phyloP scores from a whole-genome alignment of 2,113 vertebrate species.

The Cyphomyrus plagiostoma region DNA sequence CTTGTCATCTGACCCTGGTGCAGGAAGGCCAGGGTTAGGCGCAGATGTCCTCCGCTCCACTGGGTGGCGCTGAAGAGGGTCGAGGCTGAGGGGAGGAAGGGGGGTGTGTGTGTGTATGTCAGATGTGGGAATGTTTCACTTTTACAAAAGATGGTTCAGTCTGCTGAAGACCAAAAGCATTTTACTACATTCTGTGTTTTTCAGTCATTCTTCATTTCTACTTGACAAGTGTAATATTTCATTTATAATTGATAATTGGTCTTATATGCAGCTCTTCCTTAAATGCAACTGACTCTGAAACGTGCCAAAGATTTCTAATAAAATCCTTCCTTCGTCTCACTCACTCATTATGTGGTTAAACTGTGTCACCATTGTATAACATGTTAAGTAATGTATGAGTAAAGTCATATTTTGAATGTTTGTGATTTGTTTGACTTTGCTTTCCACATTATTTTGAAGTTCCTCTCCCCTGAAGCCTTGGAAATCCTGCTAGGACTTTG shows the following conservation, averaged over 20 bases:
- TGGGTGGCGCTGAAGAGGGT: too few species aligned
- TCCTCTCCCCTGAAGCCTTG: not conserved
- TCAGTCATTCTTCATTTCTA: slow-evolving; percentile 33
- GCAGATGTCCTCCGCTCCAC: not conserved
- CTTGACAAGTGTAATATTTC: slow-evolving; percentile 34
- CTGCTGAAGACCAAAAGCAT: not conserved
- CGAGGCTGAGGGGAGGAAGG: not conserved
- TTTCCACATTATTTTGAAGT: not conserved
- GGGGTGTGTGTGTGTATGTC: not conserved
- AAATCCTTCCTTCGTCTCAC: slow-evolving; percentile 13
- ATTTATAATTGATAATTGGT: slow-evolving; percentile 28
- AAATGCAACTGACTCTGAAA: slow-evolving; percentile 33
- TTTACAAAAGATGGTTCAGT: not conserved
- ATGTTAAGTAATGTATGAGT: slow-evolving; percentile 22
- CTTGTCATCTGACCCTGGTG: slow-evolving; percentile 64
- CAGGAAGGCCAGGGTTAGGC: slow-evolving; percentile 42
- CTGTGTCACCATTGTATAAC: not conserved
- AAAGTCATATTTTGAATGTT: slow-evolving; percentile 46
- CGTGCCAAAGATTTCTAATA: slow-evolving; percentile 54
- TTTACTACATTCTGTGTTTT: slow-evolving; percentile 24
- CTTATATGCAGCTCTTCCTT: slow-evolving; percentile 46
- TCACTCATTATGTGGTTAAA: not conserved
- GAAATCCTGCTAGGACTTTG: not conserved
- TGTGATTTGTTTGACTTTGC: not conserved
- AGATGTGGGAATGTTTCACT: not conserved